Conservation (phyloP, 2,113 vertebrate genomes). For the Dolichallabes microphthalmus region DNA sequence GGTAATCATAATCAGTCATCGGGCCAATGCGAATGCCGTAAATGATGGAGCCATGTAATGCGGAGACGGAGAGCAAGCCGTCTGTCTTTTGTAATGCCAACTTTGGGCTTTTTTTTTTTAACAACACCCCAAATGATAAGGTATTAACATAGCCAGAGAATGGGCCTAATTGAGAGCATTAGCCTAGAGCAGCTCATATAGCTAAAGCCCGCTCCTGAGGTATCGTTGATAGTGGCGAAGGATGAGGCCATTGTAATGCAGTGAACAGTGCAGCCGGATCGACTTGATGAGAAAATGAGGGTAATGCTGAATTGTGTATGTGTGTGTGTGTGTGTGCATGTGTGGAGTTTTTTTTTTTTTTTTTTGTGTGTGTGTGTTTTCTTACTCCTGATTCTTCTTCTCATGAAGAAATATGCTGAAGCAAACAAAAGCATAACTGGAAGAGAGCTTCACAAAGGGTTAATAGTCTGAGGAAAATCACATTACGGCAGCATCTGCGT, state of each 20-base stretch:
- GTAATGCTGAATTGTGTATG: slow-evolving; percentile 26
- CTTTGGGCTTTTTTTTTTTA: slow-evolving; percentile 70
- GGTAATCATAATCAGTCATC: slow-evolving; percentile 77
- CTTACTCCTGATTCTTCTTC: not conserved
- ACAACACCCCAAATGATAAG: slow-evolving; percentile 67
- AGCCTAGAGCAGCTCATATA: slow-evolving; percentile 20
- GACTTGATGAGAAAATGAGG: slow-evolving; percentile 18
- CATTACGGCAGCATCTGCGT: slow-evolving; percentile 50
- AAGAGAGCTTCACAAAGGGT: slow-evolving; percentile 49
- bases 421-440: slow-evolving; percentile 39
- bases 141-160: slow-evolving; percentile 64
- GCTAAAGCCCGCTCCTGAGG: slow-evolving; percentile 11
- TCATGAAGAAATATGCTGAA: slow-evolving; percentile 7
- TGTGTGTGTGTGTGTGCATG: not conserved
- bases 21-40: slow-evolving; percentile 65
- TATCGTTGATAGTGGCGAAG: slow-evolving; percentile 6
- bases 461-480: slow-evolving; percentile 52
- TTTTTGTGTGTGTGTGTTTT: not conserved
- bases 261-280: not conserved
- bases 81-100: slow-evolving; percentile 49
- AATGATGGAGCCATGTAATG: slow-evolving; percentile 70
- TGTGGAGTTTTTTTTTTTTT: not conserved
- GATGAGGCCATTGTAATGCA: not conserved
- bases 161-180: slow-evolving; percentile 50
- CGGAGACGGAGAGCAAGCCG: slow-evolving; percentile 62